Conservation (phyloP, 2,113 vertebrate species). For the Procavia capensis region DNA sequence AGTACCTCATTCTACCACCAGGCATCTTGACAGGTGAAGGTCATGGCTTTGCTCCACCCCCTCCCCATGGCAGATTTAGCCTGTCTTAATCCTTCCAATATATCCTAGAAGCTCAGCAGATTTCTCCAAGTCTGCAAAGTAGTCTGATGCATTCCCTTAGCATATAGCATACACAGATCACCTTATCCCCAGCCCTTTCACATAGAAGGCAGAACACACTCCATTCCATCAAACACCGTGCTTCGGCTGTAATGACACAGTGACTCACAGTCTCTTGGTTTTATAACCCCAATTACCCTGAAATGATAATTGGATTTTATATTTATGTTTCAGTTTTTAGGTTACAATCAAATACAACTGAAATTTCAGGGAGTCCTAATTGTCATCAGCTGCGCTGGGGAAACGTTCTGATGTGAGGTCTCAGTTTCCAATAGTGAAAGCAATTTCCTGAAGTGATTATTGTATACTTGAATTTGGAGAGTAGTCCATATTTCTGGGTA, state of each 20-base stretch:
- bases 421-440: conserved; percentile 65
- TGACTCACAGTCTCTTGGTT: conserved; percentile 52
- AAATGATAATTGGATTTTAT: conserved; percentile 79
- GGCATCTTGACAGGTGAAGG: neutral
- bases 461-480: conserved; percentile 49
- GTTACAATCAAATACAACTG: conserved; percentile 74
- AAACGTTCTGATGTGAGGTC: conserved; percentile 53
- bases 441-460: conserved; percentile 75
- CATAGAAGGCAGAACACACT: neutral
- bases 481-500: conserved; percentile 27
- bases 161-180: accelerated
- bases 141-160: neutral
- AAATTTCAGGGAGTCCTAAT: conserved; percentile 72
- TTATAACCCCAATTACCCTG: conserved; percentile 77
- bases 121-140: neutral
- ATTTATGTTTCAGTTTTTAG: conserved; percentile 74
- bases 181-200: neutral
- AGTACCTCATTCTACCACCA: accelerated
- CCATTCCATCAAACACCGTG: conserved; percentile 3
- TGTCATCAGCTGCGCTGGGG: conserved; percentile 71
- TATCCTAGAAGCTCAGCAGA: neutral
- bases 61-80: neutral
- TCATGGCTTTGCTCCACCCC: neutral
- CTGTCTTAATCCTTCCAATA: conserved; percentile 18
- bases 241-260: neutral